These are phyloP conservation scores for Seladonia tumulorum DNA, from an alignment of 2,888 invertebrate genomes.

Conservation along the genomic window DNA sequence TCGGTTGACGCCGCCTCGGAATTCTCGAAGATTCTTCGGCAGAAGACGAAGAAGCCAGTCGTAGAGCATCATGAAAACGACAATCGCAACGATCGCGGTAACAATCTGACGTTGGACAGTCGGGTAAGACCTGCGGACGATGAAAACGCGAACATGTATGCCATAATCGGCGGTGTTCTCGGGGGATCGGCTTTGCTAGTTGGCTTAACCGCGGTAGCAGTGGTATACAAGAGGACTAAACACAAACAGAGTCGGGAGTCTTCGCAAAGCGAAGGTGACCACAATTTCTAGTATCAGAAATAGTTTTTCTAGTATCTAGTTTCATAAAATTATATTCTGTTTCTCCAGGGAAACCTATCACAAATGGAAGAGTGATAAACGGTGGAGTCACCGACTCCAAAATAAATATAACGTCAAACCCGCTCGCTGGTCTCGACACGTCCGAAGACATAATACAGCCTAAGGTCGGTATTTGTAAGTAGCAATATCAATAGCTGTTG, in stretches of 20 bases:
- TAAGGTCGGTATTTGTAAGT: slow-evolving; percentile 82
- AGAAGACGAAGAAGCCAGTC: slow-evolving; percentile 86
- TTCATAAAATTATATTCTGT: slow-evolving; percentile 21
- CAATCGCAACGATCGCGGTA: slow-evolving; percentile 35
- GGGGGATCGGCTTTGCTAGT: slow-evolving; percentile 85
- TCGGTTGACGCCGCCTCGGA: slow-evolving; percentile 94
- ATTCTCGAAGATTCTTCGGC: slow-evolving; percentile 90
- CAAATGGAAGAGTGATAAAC: slow-evolving; percentile 82
- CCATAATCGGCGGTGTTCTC: slow-evolving; percentile 86
- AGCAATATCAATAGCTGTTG: slow-evolving; percentile 57
- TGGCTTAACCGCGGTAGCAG: slow-evolving; percentile 80
- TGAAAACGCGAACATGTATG: slow-evolving; percentile 84
- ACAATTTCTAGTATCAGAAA: background rate
- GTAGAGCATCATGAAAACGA: slow-evolving; percentile 64
- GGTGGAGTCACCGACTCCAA: slow-evolving; percentile 84
- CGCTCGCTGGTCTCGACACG: slow-evolving; percentile 88
- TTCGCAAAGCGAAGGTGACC: slow-evolving; percentile 80
- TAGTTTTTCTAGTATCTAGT: too few relatives aligned
- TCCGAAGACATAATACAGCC: slow-evolving; percentile 87
- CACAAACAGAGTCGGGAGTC: slow-evolving; percentile 84
- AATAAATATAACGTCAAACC: slow-evolving; percentile 91
- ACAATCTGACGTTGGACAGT: slow-evolving; percentile 65
- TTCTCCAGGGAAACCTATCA: slow-evolving; percentile 80
- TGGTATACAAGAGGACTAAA: slow-evolving; percentile 85
- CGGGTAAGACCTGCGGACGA: slow-evolving; percentile 82